Percentiles rank a stretch among this genome's conserved stretches.
These are phyloP conservation scores for Zaprionus capensis DNA, from an alignment of 1,140 invertebrate species.

Conservation along the genomic window DNA sequence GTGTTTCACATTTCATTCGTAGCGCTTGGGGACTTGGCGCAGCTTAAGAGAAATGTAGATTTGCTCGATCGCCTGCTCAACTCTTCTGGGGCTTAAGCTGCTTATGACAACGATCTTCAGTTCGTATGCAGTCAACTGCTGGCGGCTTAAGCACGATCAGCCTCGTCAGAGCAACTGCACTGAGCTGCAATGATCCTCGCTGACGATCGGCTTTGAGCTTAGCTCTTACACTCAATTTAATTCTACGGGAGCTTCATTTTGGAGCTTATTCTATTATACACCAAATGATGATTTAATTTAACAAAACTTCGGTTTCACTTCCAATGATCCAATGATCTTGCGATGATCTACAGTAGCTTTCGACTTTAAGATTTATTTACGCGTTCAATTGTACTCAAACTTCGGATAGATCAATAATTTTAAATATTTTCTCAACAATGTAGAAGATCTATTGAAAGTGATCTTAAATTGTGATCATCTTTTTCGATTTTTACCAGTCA, in stretches of 20 bases:
- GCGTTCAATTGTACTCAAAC: not conserved
- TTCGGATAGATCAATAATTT: not conserved
- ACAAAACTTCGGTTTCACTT: not conserved
- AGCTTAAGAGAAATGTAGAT: slow-evolving; percentile 39
- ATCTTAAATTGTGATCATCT: not conserved
- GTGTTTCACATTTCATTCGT: slow-evolving; percentile 63
- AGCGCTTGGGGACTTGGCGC: not conserved
- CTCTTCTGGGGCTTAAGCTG: slow-evolving; percentile 30
- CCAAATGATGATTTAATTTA: not conserved
- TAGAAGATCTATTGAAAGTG: not conserved
- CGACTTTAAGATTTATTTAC: not conserved
- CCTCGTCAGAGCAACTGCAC: not conserved
- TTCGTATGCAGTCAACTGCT: not conserved
- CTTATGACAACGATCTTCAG: slow-evolving; percentile 25
- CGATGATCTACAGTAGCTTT: slow-evolving; percentile 2
- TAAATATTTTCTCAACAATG: not conserved
- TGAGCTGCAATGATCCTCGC: slow-evolving; percentile 3
- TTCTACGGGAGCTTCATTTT: not conserved
- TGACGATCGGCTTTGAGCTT: not conserved
- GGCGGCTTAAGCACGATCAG: slow-evolving; percentile 1
- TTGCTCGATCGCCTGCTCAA: not conserved
- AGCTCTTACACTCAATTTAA: slow-evolving; percentile 31
- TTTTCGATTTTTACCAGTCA: not conserved
- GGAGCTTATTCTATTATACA: not conserved
- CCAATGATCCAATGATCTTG: not conserved